These are phyloP conservation scores for Hirudinaria manillensis DNA, from an alignment of 2,888 invertebrate genomes.

Conservation along the genomic window DNA sequence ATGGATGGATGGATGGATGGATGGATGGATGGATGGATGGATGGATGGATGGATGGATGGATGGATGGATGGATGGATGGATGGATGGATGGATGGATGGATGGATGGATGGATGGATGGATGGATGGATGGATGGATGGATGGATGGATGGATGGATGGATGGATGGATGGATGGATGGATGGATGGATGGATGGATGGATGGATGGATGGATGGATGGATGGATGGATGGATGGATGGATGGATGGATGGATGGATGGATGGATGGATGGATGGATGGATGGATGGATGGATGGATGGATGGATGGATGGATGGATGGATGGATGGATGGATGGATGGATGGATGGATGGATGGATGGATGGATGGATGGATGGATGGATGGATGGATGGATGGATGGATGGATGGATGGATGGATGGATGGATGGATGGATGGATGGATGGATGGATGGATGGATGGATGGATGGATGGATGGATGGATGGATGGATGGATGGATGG, in stretches of 20 bases:
- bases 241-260: no score
- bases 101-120: slow-evolving; percentile 14
- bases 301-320: no score
- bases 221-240: neutral
- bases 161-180: slow-evolving; percentile 10
- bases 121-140: slow-evolving; percentile 16
- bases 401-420: neutral
- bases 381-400: neutral
- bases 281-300: neutral
- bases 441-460: no score
- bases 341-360: neutral
- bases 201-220: neutral
- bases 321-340: neutral
- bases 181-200: slow-evolving; percentile 17
- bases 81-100: slow-evolving; percentile 10
- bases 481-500: neutral
- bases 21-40: slow-evolving; percentile 16
- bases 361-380: neutral
- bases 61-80: slow-evolving; percentile 18
- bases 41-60: slow-evolving; percentile 11
- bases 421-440: neutral
- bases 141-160: slow-evolving; percentile 17
- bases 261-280: neutral
- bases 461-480: neutral
- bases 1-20: slow-evolving; percentile 18